Percentiles rank a stretch among this genome's conserved stretches.
Conservation (phyloP, 1,140 invertebrate species). For the Phocides pigmalion region DNA sequence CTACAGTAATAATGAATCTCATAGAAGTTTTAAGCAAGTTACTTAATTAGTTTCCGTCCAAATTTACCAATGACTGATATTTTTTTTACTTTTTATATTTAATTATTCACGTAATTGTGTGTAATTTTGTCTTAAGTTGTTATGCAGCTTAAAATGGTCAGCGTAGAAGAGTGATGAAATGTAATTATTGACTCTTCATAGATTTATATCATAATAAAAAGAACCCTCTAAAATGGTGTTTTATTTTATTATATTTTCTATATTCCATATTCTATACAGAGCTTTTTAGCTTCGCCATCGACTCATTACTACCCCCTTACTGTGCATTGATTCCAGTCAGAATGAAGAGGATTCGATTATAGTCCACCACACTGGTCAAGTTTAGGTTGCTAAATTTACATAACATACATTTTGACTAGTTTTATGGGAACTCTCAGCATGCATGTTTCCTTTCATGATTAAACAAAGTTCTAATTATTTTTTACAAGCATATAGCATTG, state of each 20-base stretch:
- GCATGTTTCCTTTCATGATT: no score
- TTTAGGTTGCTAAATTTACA: no score
- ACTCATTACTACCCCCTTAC: no score
- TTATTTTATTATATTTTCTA: constrained; percentile 27
- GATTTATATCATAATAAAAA: constrained; percentile 73
- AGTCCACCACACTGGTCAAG: no score
- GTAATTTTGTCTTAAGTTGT: constrained; percentile 66
- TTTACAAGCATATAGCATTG: no score
- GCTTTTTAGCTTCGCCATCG: no score
- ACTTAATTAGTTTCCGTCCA: constrained; percentile 82
- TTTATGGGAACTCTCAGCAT: no score
- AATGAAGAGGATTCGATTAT: no score
- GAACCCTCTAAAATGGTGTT: constrained; percentile 35
- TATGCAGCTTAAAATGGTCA: constrained; percentile 50
- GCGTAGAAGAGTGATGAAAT: constrained; percentile 51
- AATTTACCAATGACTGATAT: constrained; percentile 79
- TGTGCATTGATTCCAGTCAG: no score
- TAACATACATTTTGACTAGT: no score
- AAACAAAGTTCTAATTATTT: no score
- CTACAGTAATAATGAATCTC: constrained; percentile 56
- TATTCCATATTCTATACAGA: no score
- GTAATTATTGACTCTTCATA: constrained; percentile 60
- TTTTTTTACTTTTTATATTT: constrained; percentile 60
- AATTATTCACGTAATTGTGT: constrained; percentile 55
- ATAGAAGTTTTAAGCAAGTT: constrained; percentile 56